These are phyloP conservation scores for Brenthis hecate DNA, from an alignment of 2,888 invertebrate genomes.

Conservation along the genomic window DNA sequence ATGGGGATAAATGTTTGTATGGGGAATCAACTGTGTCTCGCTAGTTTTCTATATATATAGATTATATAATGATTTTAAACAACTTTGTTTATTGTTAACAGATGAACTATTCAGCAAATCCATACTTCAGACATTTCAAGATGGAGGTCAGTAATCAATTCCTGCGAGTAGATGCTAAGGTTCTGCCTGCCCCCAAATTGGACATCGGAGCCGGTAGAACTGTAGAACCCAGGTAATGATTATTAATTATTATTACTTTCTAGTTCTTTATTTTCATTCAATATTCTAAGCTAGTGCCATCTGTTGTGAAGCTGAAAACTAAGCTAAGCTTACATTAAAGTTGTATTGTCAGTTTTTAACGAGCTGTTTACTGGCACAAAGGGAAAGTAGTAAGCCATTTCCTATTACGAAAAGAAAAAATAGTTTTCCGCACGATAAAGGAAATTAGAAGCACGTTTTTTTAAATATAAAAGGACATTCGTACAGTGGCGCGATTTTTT, in stretches of 20 bases:
- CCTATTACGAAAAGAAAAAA: no score
- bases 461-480: no score
- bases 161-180: constrained; percentile 88
- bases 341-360: no score
- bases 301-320: no score
- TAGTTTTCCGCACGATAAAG: no score
- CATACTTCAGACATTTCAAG: constrained; percentile 89
- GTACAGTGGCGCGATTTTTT: no score
- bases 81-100: constrained; percentile 39
- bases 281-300: no score
- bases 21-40: not conserved
- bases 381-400: no score
- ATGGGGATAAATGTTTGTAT: no score
- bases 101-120: constrained; percentile 70
- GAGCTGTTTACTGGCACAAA: no score
- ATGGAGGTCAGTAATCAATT: constrained; percentile 89
- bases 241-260: not conserved
- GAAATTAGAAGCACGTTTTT: no score
- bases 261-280: not conserved
- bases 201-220: constrained; percentile 78
- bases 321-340: no score
- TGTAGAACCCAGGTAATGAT: constrained; percentile 52
- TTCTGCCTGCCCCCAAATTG: constrained; percentile 89
- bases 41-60: not conserved
- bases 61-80: not conserved